A percentile compares a stretch with the other conserved stretches of the same genome.
Conservation (phyloP, 2,113 vertebrate genomes). For the Syngnathoides biaculeatus region DNA sequence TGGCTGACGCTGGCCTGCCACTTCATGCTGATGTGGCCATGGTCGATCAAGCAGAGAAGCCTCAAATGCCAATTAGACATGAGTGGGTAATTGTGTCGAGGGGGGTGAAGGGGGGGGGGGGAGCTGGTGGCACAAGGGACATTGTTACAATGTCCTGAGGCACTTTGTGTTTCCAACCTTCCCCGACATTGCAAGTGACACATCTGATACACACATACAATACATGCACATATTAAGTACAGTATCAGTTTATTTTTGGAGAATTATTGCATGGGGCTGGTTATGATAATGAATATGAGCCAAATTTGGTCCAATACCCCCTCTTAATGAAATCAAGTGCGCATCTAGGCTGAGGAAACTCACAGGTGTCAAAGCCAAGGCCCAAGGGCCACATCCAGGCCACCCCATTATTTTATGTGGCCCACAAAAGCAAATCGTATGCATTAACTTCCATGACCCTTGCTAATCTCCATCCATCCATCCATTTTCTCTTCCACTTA, state of each 20-base stretch:
- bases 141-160: constrained; percentile 72
- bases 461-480: no score
- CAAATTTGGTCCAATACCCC: background rate
- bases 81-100: constrained; percentile 75
- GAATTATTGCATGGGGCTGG: background rate
- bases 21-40: constrained; percentile 75
- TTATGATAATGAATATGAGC: background rate
- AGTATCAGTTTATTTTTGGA: background rate
- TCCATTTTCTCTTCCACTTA: no score
- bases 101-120: no score
- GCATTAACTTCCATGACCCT: no score
- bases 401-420: no score
- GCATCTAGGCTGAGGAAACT: no score
- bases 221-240: constrained; percentile 6
- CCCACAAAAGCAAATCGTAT: no score
- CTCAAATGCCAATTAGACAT: constrained; percentile 78
- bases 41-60: constrained; percentile 76
- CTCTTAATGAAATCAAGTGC: background rate
- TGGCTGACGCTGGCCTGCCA: constrained; percentile 69
- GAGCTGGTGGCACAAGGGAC: constrained; percentile 72
- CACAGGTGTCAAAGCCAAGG: no score
- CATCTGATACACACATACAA: constrained; percentile 42
- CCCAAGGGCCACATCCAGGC: no score
- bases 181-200: constrained; percentile 64
- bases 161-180: constrained; percentile 67